Conservation (phyloP, 2,888 invertebrate genomes). For the Pseudococcus jackbeardsleyi region DNA sequence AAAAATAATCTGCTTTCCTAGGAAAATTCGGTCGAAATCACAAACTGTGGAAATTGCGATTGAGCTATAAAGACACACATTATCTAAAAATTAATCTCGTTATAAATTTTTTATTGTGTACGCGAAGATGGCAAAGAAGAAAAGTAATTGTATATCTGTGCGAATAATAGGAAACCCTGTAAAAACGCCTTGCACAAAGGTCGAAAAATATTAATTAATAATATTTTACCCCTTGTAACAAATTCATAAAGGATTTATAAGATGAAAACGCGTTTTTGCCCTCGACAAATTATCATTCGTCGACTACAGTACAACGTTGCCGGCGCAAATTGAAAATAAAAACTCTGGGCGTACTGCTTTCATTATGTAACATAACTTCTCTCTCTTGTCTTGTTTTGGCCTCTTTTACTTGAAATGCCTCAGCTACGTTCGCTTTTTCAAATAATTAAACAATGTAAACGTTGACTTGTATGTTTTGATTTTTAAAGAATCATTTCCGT, state of each 20-base stretch:
- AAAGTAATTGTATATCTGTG: neutral
- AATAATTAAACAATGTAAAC: conserved; percentile 25
- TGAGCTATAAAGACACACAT: too few species aligned
- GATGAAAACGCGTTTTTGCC: neutral
- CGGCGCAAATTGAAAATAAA: neutral
- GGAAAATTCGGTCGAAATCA: too few species aligned
- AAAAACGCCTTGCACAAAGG: neutral
- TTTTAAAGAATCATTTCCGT: conserved; percentile 33
- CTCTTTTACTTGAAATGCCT: conserved; percentile 38
- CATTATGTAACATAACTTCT: neutral
- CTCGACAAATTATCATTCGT: neutral
- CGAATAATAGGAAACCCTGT: neutral
- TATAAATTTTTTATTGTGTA: too few species aligned
- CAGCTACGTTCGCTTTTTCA: conserved; percentile 25
- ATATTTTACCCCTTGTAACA: neutral
- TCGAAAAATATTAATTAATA: conserved; percentile 25
- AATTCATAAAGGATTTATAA: conserved; percentile 5
- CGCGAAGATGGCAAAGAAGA: neutral
- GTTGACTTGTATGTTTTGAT: neutral
- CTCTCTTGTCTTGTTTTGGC: neutral
- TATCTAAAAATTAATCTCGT: neutral
- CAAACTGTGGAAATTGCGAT: too few species aligned
- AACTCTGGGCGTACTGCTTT: neutral
- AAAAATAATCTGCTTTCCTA: too few species aligned
- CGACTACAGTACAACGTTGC: neutral